Evolutionary conservation across 1,140 invertebrate genomes (phyloP).

Genomic region (Ips typographus): DNA sequence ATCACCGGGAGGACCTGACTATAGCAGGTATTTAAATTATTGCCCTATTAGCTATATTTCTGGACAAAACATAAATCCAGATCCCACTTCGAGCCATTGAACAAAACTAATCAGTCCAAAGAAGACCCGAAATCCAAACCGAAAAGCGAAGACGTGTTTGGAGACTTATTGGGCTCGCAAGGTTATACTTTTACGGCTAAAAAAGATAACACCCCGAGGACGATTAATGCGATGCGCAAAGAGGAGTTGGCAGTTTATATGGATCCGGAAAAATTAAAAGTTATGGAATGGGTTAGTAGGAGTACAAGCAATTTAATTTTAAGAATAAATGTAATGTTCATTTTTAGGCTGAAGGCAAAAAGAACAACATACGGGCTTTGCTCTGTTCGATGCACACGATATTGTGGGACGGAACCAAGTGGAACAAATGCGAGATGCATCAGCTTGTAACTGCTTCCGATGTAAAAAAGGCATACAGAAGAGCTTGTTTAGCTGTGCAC

Average conservation of each 20-base stretch:
- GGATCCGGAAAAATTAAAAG: slow-evolving; percentile 89
- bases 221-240: slow-evolving; percentile 91
- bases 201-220: slow-evolving; percentile 76
- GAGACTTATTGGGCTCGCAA: slow-evolving; percentile 85
- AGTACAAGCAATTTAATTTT: slow-evolving; percentile 1
- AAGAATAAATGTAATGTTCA: not conserved
- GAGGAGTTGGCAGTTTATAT: slow-evolving; percentile 82
- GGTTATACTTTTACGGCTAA: slow-evolving; percentile 80
- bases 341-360: slow-evolving; percentile 88
- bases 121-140: slow-evolving; percentile 51
- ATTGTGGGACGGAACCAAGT: slow-evolving; percentile 91
- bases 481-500: slow-evolving; percentile 95
- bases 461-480: slow-evolving; percentile 95
- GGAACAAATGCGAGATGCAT: slow-evolving; percentile 92
- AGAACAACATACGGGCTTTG: slow-evolving; percentile 92
- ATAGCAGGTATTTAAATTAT: slow-evolving; percentile 26
- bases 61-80: slow-evolving; percentile 42
- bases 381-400: slow-evolving; percentile 92
- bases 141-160: slow-evolving; percentile 76
- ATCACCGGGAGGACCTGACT: slow-evolving; percentile 45
- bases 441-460: slow-evolving; percentile 86
- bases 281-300: slow-evolving; percentile 68
- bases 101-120: slow-evolving; percentile 47
- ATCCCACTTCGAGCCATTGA: slow-evolving; percentile 65
- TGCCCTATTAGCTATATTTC: not conserved